Base-by-base conservation (phyloP, 1,140 invertebrate species). In the Amphibalanus amphitrite region DNA sequence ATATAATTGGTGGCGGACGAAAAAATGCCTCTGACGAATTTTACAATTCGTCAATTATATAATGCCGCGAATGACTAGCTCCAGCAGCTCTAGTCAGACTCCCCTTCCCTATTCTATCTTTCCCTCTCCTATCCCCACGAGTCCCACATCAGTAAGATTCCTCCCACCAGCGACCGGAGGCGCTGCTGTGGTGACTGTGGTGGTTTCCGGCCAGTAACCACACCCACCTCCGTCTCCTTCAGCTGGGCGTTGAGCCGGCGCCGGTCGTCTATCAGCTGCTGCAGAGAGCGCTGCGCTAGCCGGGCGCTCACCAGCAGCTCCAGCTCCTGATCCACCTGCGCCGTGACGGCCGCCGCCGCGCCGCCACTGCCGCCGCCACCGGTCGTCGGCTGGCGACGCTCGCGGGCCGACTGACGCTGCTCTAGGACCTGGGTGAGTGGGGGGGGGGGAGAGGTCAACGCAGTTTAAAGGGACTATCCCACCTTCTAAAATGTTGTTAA, bases 291-390 rank as follows among this genome's bases (percentile, higher is more conserved):
- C 47, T 59, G 47, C 47, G 25, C 47, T 69, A n/a, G 67, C 17
- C 72, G 70, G 17, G 64, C 64, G 33, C 40, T 40, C 67, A 70
- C 28, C 20, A 33, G 69, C 76, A 85, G 47, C 47, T 59, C 47
- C 47, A 59, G 13, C 13, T 59, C 47, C 13, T 59, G 47, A 13
- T 59, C 13, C 47, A 59, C 13, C 47, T 59, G 47, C 47, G 13
- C 13, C 25, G 13, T 59, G 47, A 59, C 47, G 47, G 13, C 47
- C 47, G 47, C 25, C 47, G 47, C 47, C 47, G 47, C 47, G n/a
- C n/a, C n/a, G n/a, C n/a, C n/a, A n/a, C n/a, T n/a, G n/a, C n/a
- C n/a, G n/a, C n/a, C n/a, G n/a, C 25, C 47, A 13, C 13, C 25
- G 13, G 25, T 59, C 47, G 47, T 25, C 47, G 47, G 47, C 47